A percentile compares a stretch with the other conserved stretches of the same genome.
Evolutionary conservation across 2,888 invertebrate genomes (phyloP).

Genomic region (Venusia cambrica): DNA sequence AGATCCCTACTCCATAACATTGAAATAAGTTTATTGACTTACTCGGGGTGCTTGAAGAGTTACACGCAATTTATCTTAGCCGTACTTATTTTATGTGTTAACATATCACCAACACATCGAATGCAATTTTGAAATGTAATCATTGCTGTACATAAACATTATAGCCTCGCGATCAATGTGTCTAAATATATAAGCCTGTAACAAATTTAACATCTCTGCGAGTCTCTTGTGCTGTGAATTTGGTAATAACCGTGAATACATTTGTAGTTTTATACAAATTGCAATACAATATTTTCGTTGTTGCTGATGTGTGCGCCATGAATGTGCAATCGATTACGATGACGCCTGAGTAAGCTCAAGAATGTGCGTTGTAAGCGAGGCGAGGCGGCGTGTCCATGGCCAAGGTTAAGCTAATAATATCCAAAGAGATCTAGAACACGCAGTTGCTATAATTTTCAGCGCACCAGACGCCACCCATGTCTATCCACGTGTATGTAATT

Average conservation of each 20-base stretch:
- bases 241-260: too few relatives aligned
- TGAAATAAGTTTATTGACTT: slow-evolving; percentile 34
- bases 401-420: slow-evolving; percentile 25
- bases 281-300: slow-evolving; percentile 1
- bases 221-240: slow-evolving; percentile 43
- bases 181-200: slow-evolving; percentile 42
- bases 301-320: background rate
- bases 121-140: slow-evolving; percentile 41
- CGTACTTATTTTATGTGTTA: slow-evolving; percentile 47
- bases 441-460: slow-evolving; percentile 30
- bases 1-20: slow-evolving; percentile 36
- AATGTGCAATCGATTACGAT: slow-evolving; percentile 5
- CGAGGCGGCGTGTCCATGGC: slow-evolving; percentile 7
- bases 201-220: slow-evolving; percentile 40
- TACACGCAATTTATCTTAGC: slow-evolving; percentile 38
- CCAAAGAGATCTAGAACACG: slow-evolving; percentile 25
- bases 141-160: slow-evolving; percentile 50
- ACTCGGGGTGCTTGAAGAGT: slow-evolving; percentile 47
- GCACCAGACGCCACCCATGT: slow-evolving; percentile 49
- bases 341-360: slow-evolving; percentile 1
- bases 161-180: slow-evolving; percentile 38
- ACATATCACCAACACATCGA: slow-evolving; percentile 53
- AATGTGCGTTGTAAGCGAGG: slow-evolving; percentile 4
- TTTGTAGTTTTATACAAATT: background rate
- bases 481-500: slow-evolving; percentile 58